Evolutionary conservation across 2,888 invertebrate species (phyloP).

Genomic region (Blera fallax): DNA sequence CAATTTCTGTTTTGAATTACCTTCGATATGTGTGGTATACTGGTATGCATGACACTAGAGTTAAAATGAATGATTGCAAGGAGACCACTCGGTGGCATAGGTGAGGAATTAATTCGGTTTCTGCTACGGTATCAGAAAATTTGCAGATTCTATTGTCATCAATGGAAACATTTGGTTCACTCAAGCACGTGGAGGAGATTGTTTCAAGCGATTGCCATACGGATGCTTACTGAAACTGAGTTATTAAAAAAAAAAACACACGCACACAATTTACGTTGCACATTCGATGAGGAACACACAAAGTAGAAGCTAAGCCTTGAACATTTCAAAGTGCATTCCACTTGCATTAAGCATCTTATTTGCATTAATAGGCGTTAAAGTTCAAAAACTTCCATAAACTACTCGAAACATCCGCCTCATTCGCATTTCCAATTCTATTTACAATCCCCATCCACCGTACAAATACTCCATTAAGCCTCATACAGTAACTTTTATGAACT

Average conservation of each 20-base stretch:
- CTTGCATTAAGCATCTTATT: neutral
- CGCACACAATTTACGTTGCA: no score
- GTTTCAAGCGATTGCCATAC: no score
- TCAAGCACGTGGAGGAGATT: no score
- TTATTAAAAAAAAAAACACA: no score
- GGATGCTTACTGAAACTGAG: no score
- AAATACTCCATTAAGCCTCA: neutral
- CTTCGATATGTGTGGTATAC: neutral
- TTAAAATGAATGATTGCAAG: neutral
- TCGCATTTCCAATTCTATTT: neutral
- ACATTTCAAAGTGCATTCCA: neutral
- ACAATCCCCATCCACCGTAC: neutral
- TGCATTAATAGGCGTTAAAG: neutral
- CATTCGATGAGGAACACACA: neutral
- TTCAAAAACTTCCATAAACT: neutral
- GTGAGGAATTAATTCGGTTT: constrained; percentile 27
- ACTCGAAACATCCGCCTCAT: constrained; percentile 1
- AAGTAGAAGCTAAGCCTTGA: neutral
- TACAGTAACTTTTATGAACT: constrained; percentile 27
- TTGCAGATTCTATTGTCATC: neutral
- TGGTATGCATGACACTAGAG: neutral
- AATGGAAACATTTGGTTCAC: constrained; percentile 3
- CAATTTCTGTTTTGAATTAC: constrained; percentile 34
- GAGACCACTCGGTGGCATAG: neutral
- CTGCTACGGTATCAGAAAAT: neutral